Conservation (phyloP, 2,113 vertebrate species). For the Corydoras maculifer region DNA sequence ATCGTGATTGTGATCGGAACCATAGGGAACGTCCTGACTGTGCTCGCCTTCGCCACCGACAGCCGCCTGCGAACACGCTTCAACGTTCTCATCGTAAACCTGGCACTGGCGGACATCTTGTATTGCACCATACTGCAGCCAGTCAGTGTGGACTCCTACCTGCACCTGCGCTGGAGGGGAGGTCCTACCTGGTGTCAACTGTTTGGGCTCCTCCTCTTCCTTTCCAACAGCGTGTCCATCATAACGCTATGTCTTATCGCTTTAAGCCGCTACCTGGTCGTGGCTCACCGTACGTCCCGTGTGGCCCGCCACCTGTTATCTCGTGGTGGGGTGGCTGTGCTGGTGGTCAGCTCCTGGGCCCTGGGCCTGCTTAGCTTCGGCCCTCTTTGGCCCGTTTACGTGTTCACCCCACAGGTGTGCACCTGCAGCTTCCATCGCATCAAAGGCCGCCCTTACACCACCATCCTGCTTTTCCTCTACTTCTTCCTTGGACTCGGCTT, state of each 20-base stretch:
- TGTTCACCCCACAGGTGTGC: constrained; percentile 77
- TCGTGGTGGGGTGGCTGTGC: constrained; percentile 52
- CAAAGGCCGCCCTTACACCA: constrained; percentile 73
- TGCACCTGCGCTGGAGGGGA: constrained; percentile 73
- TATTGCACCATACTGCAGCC: constrained; percentile 80
- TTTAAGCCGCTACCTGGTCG: constrained; percentile 72
- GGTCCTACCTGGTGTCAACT: constrained; percentile 67
- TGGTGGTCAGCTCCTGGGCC: constrained; percentile 64
- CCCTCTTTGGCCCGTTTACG: constrained; percentile 72
- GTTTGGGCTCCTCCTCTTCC: constrained; percentile 77
- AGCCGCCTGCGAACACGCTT: constrained; percentile 71
- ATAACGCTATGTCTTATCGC: constrained; percentile 79
- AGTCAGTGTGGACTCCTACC: constrained; percentile 75
- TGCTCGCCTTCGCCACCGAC: constrained; percentile 69
- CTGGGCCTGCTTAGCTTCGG: constrained; percentile 68
- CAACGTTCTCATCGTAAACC: constrained; percentile 80
- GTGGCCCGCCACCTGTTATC: constrained; percentile 69
- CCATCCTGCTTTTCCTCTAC: constrained; percentile 75
- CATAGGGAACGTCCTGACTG: constrained; percentile 74
- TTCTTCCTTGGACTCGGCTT: constrained; percentile 74
- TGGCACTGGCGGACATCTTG: constrained; percentile 74
- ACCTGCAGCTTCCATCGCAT: constrained; percentile 83
- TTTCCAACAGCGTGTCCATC: constrained; percentile 80
- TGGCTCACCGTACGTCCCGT: constrained; percentile 58
- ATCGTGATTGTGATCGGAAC: constrained; percentile 69